Percentiles rank a stretch among this genome's conserved stretches.
phyloP scores from a whole-genome alignment of 2,888 invertebrate species.

The Liopterus haemorrhoidalis region DNA sequence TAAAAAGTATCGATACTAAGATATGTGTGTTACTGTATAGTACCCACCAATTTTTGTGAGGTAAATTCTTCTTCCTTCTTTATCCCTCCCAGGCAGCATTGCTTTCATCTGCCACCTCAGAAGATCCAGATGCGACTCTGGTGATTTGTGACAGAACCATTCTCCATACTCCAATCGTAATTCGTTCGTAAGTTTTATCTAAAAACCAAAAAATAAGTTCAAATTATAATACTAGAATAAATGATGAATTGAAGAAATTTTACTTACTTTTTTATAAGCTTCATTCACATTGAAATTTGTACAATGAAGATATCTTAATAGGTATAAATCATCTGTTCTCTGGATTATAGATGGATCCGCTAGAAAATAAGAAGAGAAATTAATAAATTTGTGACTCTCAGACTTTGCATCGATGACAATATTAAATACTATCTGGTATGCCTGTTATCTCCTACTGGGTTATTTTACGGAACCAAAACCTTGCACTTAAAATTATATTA shows the following conservation, averaged over 20 bases:
- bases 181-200: conserved; percentile 41
- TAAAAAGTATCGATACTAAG: no score
- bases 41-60: conserved; percentile 41
- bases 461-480: no score
- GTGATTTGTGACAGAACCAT: conserved; percentile 40
- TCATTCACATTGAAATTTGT: conserved; percentile 39
- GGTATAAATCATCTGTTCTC: conserved; percentile 39
- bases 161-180: conserved; percentile 38
- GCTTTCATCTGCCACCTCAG: conserved; percentile 40
- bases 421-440: no score
- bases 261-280: conserved; percentile 40
- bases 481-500: no score
- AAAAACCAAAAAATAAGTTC: conserved; percentile 23
- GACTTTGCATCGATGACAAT: no score
- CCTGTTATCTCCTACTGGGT: no score
- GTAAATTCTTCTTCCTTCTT: conserved; percentile 41
- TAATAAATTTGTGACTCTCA: no score
- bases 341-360: conserved; percentile 35
- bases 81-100: conserved; percentile 39
- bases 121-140: conserved; percentile 34
- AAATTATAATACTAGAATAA: conserved; percentile 2
- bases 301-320: conserved; percentile 40
- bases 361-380: no score
- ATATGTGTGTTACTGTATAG: not conserved
- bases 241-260: conserved; percentile 16